Conservation (phyloP, 2,113 vertebrate species). For the Stegastes partitus region DNA sequence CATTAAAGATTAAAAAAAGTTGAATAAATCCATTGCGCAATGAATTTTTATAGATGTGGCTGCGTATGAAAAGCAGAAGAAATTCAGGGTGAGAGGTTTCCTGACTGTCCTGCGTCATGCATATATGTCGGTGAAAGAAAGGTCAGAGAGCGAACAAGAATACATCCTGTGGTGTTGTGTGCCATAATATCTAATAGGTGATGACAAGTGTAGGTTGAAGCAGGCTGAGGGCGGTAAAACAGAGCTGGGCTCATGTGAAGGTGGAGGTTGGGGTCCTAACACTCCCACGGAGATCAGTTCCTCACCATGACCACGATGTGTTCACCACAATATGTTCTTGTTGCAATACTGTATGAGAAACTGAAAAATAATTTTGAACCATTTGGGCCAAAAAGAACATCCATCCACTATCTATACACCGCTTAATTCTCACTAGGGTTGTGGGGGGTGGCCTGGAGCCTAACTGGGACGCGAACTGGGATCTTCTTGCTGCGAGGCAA, state of each 20-base stretch:
- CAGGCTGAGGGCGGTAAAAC: constrained; percentile 42
- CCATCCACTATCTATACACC: no score
- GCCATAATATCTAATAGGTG: constrained; percentile 41
- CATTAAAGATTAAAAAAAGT: no score
- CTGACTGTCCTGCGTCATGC: constrained; percentile 14
- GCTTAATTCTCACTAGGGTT: no score
- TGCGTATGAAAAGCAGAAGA: constrained; percentile 25
- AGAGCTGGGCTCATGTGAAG: constrained; percentile 26
- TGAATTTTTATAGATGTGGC: background rate
- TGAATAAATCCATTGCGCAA: no score
- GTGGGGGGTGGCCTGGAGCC: no score
- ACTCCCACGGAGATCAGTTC: constrained; percentile 52
- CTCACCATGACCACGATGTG: constrained; percentile 23
- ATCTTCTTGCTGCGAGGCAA: no score
- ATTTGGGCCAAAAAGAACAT: no score
- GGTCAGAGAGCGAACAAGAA: constrained; percentile 49
- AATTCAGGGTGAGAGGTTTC: constrained; percentile 5
- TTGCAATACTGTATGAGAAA: no score
- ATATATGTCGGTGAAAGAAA: constrained; percentile 38
- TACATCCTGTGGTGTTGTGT: constrained; percentile 18
- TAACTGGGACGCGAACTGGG: no score
- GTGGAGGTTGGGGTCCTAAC: constrained; percentile 24
- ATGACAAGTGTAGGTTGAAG: constrained; percentile 55
- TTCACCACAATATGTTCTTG: background rate
- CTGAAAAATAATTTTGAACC: no score